Percentiles rank a stretch among this genome's conserved stretches.
Evolutionary conservation across 2,113 vertebrate species (phyloP).

Genomic region (Microcebus tavaratra): DNA sequence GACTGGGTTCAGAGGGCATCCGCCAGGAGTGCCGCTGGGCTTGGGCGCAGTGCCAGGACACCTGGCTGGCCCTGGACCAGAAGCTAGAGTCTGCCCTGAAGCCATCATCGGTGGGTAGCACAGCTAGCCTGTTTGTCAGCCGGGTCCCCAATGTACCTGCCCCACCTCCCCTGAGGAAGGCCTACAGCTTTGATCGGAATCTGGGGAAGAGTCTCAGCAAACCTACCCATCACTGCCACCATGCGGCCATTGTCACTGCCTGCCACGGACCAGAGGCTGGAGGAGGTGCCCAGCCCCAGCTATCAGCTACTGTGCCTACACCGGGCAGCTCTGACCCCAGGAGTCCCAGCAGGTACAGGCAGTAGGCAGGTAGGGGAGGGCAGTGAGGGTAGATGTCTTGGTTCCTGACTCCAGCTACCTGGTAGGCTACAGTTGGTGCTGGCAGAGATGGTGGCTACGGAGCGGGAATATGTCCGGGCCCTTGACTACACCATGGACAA

Average conservation of each 20-base stretch:
- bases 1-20: constrained; percentile 86
- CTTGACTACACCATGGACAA: constrained; percentile 92
- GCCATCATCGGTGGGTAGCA: constrained; percentile 66
- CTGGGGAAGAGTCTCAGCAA: constrained; percentile 82
- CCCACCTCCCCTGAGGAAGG: constrained; percentile 84
- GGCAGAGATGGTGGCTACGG: constrained; percentile 96
- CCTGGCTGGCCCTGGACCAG: constrained; percentile 89
- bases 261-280: constrained; percentile 82
- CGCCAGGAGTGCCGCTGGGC: constrained; percentile 90
- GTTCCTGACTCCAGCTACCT: constrained; percentile 34
- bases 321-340: constrained; percentile 68
- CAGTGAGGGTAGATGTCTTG: not conserved
- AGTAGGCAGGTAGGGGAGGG: constrained; percentile 3
- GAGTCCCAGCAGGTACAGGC: constrained; percentile 73
- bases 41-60: constrained; percentile 92
- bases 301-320: constrained; percentile 42
- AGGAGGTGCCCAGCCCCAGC: constrained; percentile 84
- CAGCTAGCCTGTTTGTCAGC: constrained; percentile 57
- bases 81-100: constrained; percentile 88
- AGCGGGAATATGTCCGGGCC: constrained; percentile 95
- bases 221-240: constrained; percentile 81
- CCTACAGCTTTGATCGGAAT: constrained; percentile 88
- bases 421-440: constrained; percentile 85
- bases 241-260: not conserved
- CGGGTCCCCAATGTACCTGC: not conserved